Evolutionary conservation across 2,888 invertebrate genomes (phyloP), one percentile per base, ranked within the genome.

Genomic region (Drosophila meridionalis): DNA sequence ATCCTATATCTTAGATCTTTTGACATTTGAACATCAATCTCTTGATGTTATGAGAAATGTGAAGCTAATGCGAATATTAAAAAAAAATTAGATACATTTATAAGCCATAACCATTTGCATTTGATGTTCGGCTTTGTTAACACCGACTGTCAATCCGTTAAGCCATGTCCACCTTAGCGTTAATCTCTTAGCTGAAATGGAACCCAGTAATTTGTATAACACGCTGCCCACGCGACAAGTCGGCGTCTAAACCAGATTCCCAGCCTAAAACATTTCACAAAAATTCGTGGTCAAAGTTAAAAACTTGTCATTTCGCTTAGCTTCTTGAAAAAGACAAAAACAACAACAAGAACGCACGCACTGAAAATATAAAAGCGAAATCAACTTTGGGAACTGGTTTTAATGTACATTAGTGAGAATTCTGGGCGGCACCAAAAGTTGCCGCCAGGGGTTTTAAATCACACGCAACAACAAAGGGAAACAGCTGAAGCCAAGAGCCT

Each of bases 221-320:
- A 82, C 40, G 56, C 71, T 50, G 64, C 86, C 83, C 83, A 86
- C 86, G 83, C 83, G 71, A 60, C 65, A 67, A 61, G 45, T 70
- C 38, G 65, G 74, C 42, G 40, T 58, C 53, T 56, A 56, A 78
- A 61, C 60, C 75, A 63, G 75, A 71, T 64, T 74, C 55, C 30
- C 63, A 67, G 61, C 26, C 48, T 6, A 26, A 63, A 59, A 64
- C 55, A 71, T 40, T 50, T 65, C 61, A 45, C 48, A 65, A 70
- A 56, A 74, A 58, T 75, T 69, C 65, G 62, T 71, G 68, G 69
- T 62, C 61, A 82, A 82, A 42, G 76, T 71, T 82, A 76, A 82
- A 85, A 84, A 80, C 87, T 85, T 87, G 87, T 87, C 87, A 82
- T 85, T 82, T 70, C 74, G 83, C 73, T 84, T 84, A 87, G 83